phyloP scores from a whole-genome alignment of 2,113 vertebrate genomes.

The Zootoca vivipara region DNA sequence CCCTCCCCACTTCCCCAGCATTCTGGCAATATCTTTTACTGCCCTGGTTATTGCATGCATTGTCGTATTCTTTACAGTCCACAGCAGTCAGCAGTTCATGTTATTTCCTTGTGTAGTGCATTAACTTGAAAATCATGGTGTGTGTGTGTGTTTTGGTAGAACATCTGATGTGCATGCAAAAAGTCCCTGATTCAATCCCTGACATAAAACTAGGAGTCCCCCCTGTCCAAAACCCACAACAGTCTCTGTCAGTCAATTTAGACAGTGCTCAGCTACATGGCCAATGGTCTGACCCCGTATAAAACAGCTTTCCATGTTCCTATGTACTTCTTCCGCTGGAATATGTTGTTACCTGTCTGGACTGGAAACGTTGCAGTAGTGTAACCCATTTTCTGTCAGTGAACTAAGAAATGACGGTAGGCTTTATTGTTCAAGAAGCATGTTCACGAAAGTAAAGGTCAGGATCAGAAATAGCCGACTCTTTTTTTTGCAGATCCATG shows the following conservation, averaged over 20 bases:
- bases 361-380: background rate
- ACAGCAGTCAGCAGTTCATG: background rate
- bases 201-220: no score
- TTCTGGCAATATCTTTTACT: background rate
- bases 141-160: background rate
- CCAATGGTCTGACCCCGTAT: no score
- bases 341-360: background rate
- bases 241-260: no score
- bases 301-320: no score
- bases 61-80: background rate
- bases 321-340: no score
- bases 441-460: background rate
- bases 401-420: background rate
- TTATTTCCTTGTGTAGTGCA: background rate
- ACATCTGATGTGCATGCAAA: no score
- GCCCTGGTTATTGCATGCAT: background rate
- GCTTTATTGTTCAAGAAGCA: background rate
- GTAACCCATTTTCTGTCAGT: background rate
- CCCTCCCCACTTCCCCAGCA: background rate
- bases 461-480: background rate
- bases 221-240: no score
- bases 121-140: background rate
- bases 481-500: constrained; percentile 84
- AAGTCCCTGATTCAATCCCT: no score
- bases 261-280: no score